Evolutionary conservation across 2,888 invertebrate genomes (phyloP).

Genomic region (Drosophila seclusa): DNA sequence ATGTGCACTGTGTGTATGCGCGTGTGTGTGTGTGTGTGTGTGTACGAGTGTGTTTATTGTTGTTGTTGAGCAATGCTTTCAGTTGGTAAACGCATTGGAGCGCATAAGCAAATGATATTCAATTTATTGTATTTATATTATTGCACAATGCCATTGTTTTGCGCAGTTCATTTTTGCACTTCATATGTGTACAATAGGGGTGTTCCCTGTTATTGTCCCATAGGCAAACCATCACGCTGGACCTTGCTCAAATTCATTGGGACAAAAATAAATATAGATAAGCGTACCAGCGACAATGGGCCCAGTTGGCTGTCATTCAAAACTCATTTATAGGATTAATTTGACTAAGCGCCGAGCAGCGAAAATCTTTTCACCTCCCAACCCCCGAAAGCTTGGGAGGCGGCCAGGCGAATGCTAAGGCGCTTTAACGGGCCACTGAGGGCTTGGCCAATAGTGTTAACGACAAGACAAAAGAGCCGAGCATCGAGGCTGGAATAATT

Average conservation of each 20-base stretch:
- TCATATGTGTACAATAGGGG: constrained; percentile 9
- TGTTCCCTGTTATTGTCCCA: constrained; percentile 1
- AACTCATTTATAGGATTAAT: constrained; percentile 74
- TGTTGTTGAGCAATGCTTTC: constrained; percentile 56
- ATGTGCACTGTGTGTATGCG: constrained; percentile 34
- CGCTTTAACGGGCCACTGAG: constrained; percentile 61
- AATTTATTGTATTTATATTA: constrained; percentile 70
- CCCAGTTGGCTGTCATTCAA: constrained; percentile 53
- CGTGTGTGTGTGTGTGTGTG: constrained; percentile 19
- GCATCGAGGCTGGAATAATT: constrained; percentile 58
- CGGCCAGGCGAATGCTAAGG: constrained; percentile 43
- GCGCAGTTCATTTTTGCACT: constrained; percentile 37
- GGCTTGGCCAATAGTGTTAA: constrained; percentile 28
- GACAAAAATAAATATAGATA: constrained; percentile 19
- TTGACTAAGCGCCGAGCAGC: constrained; percentile 53
- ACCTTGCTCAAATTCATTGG: background rate
- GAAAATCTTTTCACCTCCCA: constrained; percentile 19
- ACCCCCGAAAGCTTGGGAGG: background rate
- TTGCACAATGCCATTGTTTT: constrained; percentile 43
- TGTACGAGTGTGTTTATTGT: constrained; percentile 21
- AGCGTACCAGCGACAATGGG: constrained; percentile 12
- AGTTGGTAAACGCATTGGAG: constrained; percentile 71
- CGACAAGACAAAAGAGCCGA: constrained; percentile 33
- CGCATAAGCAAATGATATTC: constrained; percentile 80
- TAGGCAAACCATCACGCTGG: constrained; percentile 1